Conservation (phyloP, 2,888 invertebrate genomes). For the Pegoplata infirma region DNA sequence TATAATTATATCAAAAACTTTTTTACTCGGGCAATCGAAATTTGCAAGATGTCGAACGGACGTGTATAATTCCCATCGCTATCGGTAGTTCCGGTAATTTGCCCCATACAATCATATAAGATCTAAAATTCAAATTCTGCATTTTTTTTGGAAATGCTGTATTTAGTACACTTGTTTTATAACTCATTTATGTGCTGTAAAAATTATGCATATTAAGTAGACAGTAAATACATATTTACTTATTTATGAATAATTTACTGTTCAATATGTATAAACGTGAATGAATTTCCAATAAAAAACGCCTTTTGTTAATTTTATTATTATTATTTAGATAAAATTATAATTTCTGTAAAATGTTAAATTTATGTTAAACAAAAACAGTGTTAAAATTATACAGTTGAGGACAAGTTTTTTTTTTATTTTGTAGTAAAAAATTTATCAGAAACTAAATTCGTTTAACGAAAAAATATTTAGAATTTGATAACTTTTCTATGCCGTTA, state of each 20-base stretch:
- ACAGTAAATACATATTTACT: conserved; percentile 11
- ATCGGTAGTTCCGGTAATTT: no score
- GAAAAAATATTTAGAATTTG: no score
- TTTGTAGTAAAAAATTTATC: no score
- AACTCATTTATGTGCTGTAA: conserved; percentile 24
- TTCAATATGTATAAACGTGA: conserved; percentile 50
- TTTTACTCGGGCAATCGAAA: no score
- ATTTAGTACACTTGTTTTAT: not conserved
- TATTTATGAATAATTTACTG: conserved; percentile 1
- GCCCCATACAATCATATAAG: no score
- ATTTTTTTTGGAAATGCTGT: not conserved
- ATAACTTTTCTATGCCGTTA: no score
- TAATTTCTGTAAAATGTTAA: conserved; percentile 31
- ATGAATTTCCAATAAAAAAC: conserved; percentile 43
- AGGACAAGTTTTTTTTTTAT: no score
- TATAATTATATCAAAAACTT: no score
- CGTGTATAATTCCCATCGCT: no score
- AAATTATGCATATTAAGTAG: conserved; percentile 48
- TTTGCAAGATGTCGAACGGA: no score
- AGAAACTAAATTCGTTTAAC: no score
- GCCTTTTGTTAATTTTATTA: not conserved
- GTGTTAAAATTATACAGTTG: conserved; percentile 18
- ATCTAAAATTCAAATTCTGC: not conserved
- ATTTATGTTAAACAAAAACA: conserved; percentile 11
- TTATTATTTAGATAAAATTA: conserved; percentile 29